Evolutionary conservation across 2,113 vertebrate genomes (phyloP), one percentile per base, ranked within the genome.

Genomic region (Ailurus styani): DNA sequence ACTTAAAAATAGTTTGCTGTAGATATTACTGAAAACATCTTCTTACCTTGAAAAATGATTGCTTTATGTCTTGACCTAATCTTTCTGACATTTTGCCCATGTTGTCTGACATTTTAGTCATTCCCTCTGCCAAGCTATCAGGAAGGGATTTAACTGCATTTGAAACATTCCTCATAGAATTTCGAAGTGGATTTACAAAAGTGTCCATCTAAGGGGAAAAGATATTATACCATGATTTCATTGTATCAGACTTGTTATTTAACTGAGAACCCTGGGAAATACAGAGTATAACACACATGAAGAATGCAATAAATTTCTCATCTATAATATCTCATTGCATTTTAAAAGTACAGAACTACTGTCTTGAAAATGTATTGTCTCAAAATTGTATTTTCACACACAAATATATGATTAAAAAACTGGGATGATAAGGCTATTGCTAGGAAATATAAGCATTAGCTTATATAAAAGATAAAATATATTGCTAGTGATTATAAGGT

Each of bases 101-200:
- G 99, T 99, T 99, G 98, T 99, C 99, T 66, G 99, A 99, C 98
- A 99, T 99, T 98, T 99, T 99, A 98, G 98, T 99, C 99, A 99
- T 99, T 97, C 99, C 99, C 98, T 99, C 99, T 78, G 99, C 99
- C 98, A 99, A 99, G 98, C 99, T 99, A 99, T 99, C 99, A 81
- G 99, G 99, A 97, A 99, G 98, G 62, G 99, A 99, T 99, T 99
- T 99, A 96, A 99, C 99, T 40, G 99, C 99, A 92, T 99, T 99
- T 98, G 99, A 99, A 98, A 99, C 99, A 85, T 99, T 99, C 98
- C 99, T 99, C 99, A 99, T 99, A 98, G 99, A 99, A 98, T 99
- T 99, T 98, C 99, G 99, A 97, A 99, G 98, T 50, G 99, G 99
- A 98, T 99, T 99, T 98, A 99, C 99, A 99, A 99, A 99, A 47